A percentile compares a stretch with the other conserved stretches of the same genome.
Evolutionary conservation across 64 coral and sea anemone genomes (phyloP).

Genomic region (Trachythela sp.): DNA sequence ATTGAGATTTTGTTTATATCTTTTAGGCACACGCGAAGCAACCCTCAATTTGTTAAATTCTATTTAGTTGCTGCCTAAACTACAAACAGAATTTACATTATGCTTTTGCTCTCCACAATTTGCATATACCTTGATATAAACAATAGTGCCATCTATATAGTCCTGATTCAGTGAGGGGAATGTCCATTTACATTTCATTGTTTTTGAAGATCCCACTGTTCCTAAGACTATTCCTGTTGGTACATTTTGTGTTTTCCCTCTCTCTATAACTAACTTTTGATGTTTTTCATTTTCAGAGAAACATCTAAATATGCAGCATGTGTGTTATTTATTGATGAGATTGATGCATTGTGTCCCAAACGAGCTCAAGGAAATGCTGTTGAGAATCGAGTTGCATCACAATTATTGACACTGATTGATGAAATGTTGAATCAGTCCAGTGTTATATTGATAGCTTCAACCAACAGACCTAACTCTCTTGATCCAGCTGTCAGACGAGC

Average conservation of each 20-base stretch:
- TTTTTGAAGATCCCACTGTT: too few species aligned
- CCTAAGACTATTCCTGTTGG: too few species aligned
- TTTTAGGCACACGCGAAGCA: too few species aligned
- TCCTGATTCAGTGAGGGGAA: too few species aligned
- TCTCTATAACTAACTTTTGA: not conserved
- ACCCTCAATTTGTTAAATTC: too few species aligned
- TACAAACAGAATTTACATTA: too few species aligned
- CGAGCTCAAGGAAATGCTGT: slow-evolving; percentile 69
- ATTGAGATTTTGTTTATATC: too few species aligned
- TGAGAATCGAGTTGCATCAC: slow-evolving; percentile 88
- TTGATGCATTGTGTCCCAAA: slow-evolving; percentile 89
- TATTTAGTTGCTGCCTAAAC: too few species aligned
- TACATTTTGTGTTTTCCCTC: not conserved
- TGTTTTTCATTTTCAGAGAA: slow-evolving; percentile 42
- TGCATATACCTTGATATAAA: too few species aligned
- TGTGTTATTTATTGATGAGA: slow-evolving; percentile 96
- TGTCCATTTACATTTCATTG: too few species aligned
- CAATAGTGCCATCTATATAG: too few species aligned
- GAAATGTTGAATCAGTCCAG: slow-evolving; percentile 56
- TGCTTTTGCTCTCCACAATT: too few species aligned
- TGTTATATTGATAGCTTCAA: slow-evolving; percentile 84
- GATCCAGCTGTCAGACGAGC: slow-evolving; percentile 88
- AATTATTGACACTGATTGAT: slow-evolving; percentile 88
- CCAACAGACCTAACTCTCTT: slow-evolving; percentile 95
- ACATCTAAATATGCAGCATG: slow-evolving; percentile 69